These are phyloP conservation scores for Cygnus buccinator DNA, from an alignment of 2,113 vertebrate genomes.

Conservation along the genomic window DNA sequence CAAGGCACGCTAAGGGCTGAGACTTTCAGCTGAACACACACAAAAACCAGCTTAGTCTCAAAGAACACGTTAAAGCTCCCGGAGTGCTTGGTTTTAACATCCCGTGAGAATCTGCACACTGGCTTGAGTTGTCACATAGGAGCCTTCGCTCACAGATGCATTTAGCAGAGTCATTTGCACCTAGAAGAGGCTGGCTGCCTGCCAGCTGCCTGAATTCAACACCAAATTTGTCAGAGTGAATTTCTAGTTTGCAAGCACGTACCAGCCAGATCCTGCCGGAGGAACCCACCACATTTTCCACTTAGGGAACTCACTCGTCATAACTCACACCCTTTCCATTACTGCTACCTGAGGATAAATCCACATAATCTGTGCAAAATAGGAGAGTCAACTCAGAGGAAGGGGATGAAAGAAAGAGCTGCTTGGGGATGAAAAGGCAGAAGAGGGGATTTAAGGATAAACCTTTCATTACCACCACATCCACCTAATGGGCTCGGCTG, in stretches of 20 bases:
- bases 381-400: background rate
- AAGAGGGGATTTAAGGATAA: background rate
- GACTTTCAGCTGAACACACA: background rate
- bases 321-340: background rate
- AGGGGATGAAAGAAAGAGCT: background rate
- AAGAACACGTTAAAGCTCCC: background rate
- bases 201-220: background rate
- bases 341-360: background rate
- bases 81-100: background rate
- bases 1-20: background rate
- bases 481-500: background rate
- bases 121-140: background rate
- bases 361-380: background rate
- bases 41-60: rapidly evolving
- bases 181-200: background rate
- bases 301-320: background rate
- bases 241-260: background rate
- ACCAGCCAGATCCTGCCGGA: background rate
- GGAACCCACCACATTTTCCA: background rate
- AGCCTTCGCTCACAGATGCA: background rate
- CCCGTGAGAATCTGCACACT: background rate
- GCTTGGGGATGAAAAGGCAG: background rate
- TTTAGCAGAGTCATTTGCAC: background rate
- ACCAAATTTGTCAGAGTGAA: background rate
- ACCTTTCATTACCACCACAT: background rate